Percentiles rank a stretch among this genome's conserved stretches.
phyloP scores from a whole-genome alignment of 2,113 vertebrate genomes.

The Oreotrochilus melanogaster region DNA sequence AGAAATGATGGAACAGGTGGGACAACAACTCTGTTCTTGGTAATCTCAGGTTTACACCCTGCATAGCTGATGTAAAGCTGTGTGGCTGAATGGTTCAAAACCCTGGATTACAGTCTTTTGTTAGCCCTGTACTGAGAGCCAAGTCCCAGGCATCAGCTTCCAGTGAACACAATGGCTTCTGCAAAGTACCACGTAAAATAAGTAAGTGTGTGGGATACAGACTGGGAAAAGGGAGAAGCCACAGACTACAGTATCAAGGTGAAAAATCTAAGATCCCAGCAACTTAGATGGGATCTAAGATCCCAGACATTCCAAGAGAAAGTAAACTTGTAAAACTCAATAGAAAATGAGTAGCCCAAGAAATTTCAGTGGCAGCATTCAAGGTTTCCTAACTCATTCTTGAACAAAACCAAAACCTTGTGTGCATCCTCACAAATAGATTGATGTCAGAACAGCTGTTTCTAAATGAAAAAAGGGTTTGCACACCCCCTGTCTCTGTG shows the following conservation, averaged over 20 bases:
- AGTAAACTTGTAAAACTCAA: background rate
- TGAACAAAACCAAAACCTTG: background rate
- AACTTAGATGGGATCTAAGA: too few species aligned
- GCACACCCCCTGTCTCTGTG: background rate
- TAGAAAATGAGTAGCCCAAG: conserved; percentile 2
- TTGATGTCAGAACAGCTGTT: background rate
- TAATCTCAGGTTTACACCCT: conserved; percentile 29
- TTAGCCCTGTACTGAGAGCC: background rate
- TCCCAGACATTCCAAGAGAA: background rate
- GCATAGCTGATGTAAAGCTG: conserved; percentile 10
- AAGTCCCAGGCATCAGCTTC: background rate
- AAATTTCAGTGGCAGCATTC: background rate
- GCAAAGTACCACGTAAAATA: background rate
- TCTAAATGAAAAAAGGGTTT: background rate
- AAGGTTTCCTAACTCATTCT: background rate
- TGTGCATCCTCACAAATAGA: background rate
- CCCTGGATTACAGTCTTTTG: background rate
- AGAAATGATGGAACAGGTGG: conserved; percentile 79
- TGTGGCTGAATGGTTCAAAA: background rate
- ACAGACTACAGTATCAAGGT: background rate
- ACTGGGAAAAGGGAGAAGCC: background rate
- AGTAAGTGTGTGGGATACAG: background rate
- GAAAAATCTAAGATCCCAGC: background rate
- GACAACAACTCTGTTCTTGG: conserved; percentile 55
- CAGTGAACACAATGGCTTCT: background rate